Base-by-base conservation (phyloP, 2,797 vertebrate genomes). In the Acanthurus leucopareius region DNA sequence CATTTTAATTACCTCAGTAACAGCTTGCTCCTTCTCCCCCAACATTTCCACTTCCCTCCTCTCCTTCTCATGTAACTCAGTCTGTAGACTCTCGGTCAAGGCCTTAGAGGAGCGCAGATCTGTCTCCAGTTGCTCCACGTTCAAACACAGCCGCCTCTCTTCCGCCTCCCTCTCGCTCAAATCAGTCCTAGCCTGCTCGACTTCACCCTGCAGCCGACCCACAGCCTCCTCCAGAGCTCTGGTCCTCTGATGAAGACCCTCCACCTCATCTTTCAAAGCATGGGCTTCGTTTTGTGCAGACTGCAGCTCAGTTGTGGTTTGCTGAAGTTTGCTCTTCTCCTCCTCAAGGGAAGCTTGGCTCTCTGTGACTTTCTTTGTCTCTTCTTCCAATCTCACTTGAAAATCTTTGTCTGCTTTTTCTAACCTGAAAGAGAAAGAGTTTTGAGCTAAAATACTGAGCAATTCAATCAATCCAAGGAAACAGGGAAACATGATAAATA, bases 91-190 rank as follows among this genome's bases (percentile, higher is more conserved):
- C 79, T 95, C 94, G 0, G 94, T 97, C 65, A 98, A 89, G 0
- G 91, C 91, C 88, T 95, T 98, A 25, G 97, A 98, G 52, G 96
- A 94, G 28, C 95, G 95, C 80, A 99, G 93, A 86, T 99, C 98
- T 0, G 96, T 94, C 80, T 97, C 95, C 17, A 98, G 94, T 69
- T 98, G 97, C 88, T 99, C 97, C 85, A 94, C 94, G 19, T 72
- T 96, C 72, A 99, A 91, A 73, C 94, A 96, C 61, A 93, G 93
- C 22, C 96, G 92, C 65, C 95, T 96, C 79, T 97, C 96, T 10
- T 95, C 95, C 3, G 89, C 85, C 83, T 98, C 97, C 52, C 96
- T 94, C 20, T 95, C 95, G 67, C 89, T 96, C 81, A 97, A 91
- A 57, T 91, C 73, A 0, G 49, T 72, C 69, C 92, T 91, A 83